phyloP scores from a whole-genome alignment of 2,797 vertebrate species.

The Danio jaintianensis region DNA sequence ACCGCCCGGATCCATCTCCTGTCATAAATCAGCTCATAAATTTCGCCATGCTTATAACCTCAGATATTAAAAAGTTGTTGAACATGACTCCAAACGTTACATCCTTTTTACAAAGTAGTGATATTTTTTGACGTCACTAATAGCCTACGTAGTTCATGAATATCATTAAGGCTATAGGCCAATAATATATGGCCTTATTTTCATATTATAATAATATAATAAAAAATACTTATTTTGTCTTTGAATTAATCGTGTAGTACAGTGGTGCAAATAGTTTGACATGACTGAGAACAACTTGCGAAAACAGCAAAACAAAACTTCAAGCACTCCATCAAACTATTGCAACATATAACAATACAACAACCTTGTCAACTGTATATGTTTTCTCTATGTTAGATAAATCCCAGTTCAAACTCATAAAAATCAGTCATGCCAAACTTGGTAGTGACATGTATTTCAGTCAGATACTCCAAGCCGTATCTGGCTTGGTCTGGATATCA shows the following conservation, averaged over 20 bases:
- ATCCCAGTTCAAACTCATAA: background rate
- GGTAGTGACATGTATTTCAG: constrained; percentile 23
- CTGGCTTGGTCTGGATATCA: constrained; percentile 52
- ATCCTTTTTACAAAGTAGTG: background rate
- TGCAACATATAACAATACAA: background rate
- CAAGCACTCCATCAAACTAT: background rate
- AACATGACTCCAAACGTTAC: background rate
- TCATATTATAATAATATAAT: too few relatives aligned
- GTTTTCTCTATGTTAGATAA: background rate
- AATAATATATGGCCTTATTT: background rate
- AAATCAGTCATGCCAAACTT: background rate
- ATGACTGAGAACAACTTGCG: background rate
- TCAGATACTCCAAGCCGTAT: constrained; percentile 16
- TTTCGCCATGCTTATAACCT: background rate
- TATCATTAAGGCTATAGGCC: background rate
- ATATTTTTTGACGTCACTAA: background rate
- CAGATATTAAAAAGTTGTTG: background rate
- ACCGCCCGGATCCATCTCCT: constrained; percentile 39
- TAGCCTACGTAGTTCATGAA: background rate
- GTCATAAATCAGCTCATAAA: background rate
- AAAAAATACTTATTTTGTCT: too few relatives aligned
- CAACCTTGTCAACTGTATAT: background rate
- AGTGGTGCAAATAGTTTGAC: background rate
- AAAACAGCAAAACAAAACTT: background rate
- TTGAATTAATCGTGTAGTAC: background rate